These are phyloP conservation scores for Ormia ochracea DNA, from an alignment of 2,888 invertebrate genomes.

Conservation along the genomic window DNA sequence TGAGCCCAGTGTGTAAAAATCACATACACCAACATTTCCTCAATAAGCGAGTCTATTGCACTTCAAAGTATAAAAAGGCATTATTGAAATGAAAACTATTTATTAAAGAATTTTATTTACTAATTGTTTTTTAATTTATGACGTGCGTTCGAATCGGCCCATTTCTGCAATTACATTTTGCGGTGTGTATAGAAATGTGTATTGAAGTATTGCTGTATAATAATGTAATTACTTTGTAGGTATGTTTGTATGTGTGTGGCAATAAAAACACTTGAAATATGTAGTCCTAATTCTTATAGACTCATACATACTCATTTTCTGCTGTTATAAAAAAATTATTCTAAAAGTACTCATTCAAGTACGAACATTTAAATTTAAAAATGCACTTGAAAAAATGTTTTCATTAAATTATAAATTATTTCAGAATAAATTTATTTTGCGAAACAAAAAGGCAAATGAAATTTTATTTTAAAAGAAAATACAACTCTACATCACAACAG, in stretches of 20 bases:
- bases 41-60: neutral
- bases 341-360: constrained; percentile 28
- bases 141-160: constrained; percentile 21
- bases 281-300: neutral
- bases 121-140: constrained; percentile 16
- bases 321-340: constrained; percentile 24
- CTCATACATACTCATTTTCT: neutral
- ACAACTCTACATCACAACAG: no score
- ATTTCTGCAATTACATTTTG: neutral
- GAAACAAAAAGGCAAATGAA: neutral
- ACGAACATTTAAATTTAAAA: neutral
- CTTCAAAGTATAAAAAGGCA: constrained; percentile 4
- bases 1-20: neutral
- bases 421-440: neutral
- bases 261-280: no score
- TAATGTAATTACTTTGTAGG: neutral
- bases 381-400: constrained; percentile 17
- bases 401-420: neutral
- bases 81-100: neutral
- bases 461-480: no score
- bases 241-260: neutral
- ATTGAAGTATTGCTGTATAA: neutral
- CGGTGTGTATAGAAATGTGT: neutral
- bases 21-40: neutral
- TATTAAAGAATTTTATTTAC: neutral